Evolutionary conservation across 1,140 invertebrate genomes (phyloP).

Genomic region (Drosophila burlai): DNA sequence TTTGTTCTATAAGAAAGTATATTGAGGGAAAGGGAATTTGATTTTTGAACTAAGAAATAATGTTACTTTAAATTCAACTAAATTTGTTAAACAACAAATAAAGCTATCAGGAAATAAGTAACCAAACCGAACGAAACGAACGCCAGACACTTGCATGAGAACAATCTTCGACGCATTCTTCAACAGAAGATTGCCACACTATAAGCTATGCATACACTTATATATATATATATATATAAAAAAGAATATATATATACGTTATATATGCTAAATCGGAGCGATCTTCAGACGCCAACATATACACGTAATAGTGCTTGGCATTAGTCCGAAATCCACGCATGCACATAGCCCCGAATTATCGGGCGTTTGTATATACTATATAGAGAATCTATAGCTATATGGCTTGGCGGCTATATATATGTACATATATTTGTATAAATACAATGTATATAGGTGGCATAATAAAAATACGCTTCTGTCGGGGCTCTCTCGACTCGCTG

Average conservation of each 20-base stretch:
- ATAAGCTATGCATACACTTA: conserved; percentile 8
- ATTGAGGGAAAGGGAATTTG: not conserved
- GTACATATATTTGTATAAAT: conserved; percentile 12
- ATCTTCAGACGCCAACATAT: conserved; percentile 30
- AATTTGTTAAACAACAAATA: not conserved
- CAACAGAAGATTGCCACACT: conserved; percentile 11
- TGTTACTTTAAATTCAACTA: no score
- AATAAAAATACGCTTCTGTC: conserved; percentile 59
- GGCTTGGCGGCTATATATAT: not conserved
- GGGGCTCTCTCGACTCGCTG: conserved; percentile 1
- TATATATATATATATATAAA: not conserved
- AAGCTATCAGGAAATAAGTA: conserved; percentile 19
- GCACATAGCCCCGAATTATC: conserved; percentile 43
- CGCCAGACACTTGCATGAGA: conserved; percentile 37
- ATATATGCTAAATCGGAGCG: conserved; percentile 12
- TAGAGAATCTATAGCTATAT: conserved; percentile 38
- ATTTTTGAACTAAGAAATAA: no score
- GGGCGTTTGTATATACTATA: conserved; percentile 1
- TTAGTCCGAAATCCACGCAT: conserved; percentile 48
- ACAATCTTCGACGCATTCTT: conserved; percentile 31
- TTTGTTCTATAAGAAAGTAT: not conserved
- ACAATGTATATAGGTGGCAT: conserved; percentile 58
- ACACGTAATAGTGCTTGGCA: conserved; percentile 39
- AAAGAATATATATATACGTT: conserved; percentile 1
- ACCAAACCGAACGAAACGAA: not conserved